Conservation (phyloP, 2,888 invertebrate genomes). For the Diarsia brunnea region DNA sequence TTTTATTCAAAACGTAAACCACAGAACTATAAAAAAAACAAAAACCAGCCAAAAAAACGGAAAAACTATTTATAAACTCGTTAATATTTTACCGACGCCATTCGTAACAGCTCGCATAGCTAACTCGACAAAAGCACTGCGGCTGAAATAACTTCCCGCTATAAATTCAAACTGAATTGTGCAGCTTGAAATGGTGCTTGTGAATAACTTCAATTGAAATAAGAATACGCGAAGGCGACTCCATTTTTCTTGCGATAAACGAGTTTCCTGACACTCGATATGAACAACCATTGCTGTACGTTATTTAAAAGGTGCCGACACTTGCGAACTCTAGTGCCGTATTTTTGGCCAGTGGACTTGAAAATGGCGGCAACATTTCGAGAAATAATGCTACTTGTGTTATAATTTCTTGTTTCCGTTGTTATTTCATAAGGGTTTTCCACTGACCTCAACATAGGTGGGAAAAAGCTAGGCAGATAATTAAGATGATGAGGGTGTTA, state of each 20-base stretch:
- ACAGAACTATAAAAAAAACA: background rate
- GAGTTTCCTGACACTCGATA: slow-evolving; percentile 59
- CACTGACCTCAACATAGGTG: background rate
- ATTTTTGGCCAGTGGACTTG: slow-evolving; percentile 23
- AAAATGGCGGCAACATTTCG: background rate
- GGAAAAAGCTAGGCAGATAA: too few species aligned
- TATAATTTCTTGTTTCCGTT: background rate
- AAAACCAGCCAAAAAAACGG: slow-evolving; percentile 6
- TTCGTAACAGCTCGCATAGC: slow-evolving; percentile 58
- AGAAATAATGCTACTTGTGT: background rate
- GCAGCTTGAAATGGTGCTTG: slow-evolving; percentile 72
- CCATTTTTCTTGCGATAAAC: slow-evolving; percentile 75
- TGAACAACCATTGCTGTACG: slow-evolving; percentile 47
- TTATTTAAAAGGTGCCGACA: slow-evolving; percentile 40
- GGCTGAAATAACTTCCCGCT: slow-evolving; percentile 75
- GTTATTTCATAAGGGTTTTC: background rate
- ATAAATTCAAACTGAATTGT: slow-evolving; percentile 76
- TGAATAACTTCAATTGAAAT: slow-evolving; percentile 81
- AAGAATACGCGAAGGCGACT: slow-evolving; percentile 72
- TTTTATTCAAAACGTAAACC: slow-evolving; percentile 2
- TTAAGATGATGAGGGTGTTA: too few species aligned
- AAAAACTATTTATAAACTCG: slow-evolving; percentile 46
- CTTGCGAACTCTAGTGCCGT: slow-evolving; percentile 18
- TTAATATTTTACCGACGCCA: slow-evolving; percentile 51
- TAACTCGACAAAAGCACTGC: slow-evolving; percentile 64